These are phyloP conservation scores for Parauchenoglanis punctatus DNA, from an alignment of 2,797 vertebrate species.

Conservation along the genomic window DNA sequence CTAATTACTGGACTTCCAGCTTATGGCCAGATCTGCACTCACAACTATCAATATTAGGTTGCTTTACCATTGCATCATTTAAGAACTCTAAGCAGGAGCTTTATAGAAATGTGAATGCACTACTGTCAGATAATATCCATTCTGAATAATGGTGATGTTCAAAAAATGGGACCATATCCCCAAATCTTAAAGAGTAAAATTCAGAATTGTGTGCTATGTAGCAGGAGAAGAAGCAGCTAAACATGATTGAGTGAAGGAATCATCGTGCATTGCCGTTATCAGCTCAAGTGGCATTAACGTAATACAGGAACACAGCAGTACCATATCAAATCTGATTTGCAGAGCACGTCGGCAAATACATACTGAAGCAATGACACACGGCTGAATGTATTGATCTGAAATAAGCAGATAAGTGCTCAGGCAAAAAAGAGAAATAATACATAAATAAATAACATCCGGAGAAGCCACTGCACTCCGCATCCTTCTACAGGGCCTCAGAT, in stretches of 20 bases:
- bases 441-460: not conserved
- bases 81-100: not conserved
- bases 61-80: not conserved
- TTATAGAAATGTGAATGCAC: not conserved
- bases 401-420: constrained; percentile 17
- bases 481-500: not conserved
- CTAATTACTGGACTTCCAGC: not conserved
- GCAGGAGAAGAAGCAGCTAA: not conserved
- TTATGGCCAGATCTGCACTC: not conserved
- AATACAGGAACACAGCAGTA: constrained; percentile 15
- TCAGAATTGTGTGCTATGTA: not conserved
- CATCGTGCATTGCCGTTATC: not conserved
- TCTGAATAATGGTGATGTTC: not conserved
- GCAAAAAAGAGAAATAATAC: not conserved
- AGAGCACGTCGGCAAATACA: constrained; percentile 17
- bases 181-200: not conserved
- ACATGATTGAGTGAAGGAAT: not conserved
- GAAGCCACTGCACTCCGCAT: not conserved
- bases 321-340: constrained; percentile 29
- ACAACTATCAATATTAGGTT: not conserved
- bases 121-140: not conserved
- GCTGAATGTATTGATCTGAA: constrained; percentile 23
- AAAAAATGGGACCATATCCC: not conserved
- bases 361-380: constrained; percentile 19
- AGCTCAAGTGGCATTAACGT: not conserved